Evolutionary conservation across 1,140 invertebrate species (phyloP), one percentile per base, ranked within the genome.

Genomic region (Diploscapter pachys): DNA sequence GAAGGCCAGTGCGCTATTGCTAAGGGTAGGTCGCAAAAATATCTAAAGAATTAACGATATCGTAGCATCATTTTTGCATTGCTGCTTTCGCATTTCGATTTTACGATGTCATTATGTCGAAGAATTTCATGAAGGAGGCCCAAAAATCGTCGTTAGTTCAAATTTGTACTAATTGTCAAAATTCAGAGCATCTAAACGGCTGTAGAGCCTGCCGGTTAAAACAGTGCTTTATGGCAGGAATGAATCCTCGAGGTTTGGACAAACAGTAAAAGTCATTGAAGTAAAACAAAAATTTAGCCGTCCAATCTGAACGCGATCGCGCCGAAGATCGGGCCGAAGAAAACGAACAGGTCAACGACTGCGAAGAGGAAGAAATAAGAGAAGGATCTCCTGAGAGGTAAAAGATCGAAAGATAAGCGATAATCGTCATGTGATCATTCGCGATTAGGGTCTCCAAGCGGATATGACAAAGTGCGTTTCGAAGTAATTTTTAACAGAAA

Each of bases 241-340:
- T 89, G 89, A 89, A 89, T 79, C 88, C 88, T 80, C 88, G 89
- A 78, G 88, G 88, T 88, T 77, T 5, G 66, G 53, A 5, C 6
- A 31, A 31, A 31, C 1, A 31, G 1, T 31, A 31, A 31, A 31
- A 31, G 1, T 31, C 31, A 31, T 31, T 31, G 31, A 31, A 31
- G 31, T 31, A 31, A 31, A 31, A 31, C 31, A 1, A 31, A 31
- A 31, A 31, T 31, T 63, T 63, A 72, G 75, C 75, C n/a, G 75
- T 76, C 31, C 75, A 76, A 72, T 76, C 75, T 5, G 75, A 76
- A 59, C 72, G 72, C n/a, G 72, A 76, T 6, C 63, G 63, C 52
- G 31, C 31, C 1, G 31, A 31, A 31, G 31, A 31, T 31, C 31
- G 31, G 0, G 31, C 31, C 31, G 75, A 64, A 61, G 72, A 56